A percentile compares a stretch with the other conserved stretches of the same genome.
Conservation (phyloP, 1,140 invertebrate species). For the Ceratoteleas bidentatus region DNA sequence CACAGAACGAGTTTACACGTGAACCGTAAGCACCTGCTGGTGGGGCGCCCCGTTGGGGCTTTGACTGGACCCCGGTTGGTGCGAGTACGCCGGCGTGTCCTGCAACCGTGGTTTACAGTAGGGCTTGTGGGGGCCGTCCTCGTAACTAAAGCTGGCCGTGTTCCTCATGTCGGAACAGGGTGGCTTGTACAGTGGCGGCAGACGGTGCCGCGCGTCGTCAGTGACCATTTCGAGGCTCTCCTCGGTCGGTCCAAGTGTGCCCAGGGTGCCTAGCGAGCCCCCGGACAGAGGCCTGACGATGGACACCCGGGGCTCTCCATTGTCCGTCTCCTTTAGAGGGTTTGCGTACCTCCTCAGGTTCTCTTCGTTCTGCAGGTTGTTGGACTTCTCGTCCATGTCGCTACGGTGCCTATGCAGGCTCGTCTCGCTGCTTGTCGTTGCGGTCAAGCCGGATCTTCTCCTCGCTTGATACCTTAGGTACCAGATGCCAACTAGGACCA, state of each 20-base stretch:
- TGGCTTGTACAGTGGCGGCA: constrained; percentile 83
- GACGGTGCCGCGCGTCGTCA: constrained; percentile 82
- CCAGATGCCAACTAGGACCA: constrained; percentile 75
- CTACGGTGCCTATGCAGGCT: constrained; percentile 86
- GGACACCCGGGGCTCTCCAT: constrained; percentile 82
- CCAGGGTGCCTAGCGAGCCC: constrained; percentile 76
- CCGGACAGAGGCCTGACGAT: constrained; percentile 84
- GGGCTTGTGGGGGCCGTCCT: constrained; percentile 87
- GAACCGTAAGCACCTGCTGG: constrained; percentile 82
- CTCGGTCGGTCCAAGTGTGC: constrained; percentile 78
- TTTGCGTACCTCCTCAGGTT: constrained; percentile 88
- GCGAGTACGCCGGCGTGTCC: constrained; percentile 73
- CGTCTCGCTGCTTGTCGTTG: constrained; percentile 81
- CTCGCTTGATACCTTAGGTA: constrained; percentile 71
- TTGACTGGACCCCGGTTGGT: constrained; percentile 77
- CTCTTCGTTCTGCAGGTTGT: constrained; percentile 94
- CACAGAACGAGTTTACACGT: constrained; percentile 77
- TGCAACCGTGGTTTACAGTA: constrained; percentile 88
- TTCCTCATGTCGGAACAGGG: constrained; percentile 86
- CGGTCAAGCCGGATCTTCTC: constrained; percentile 75
- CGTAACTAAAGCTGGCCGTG: constrained; percentile 87
- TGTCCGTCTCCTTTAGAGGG: constrained; percentile 83
- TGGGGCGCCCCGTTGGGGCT: constrained; percentile 71
- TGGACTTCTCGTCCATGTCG: constrained; percentile 89
- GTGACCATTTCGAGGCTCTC: constrained; percentile 85